Conservation (phyloP, 2,888 invertebrate species). For the Slavum lentiscoides region DNA sequence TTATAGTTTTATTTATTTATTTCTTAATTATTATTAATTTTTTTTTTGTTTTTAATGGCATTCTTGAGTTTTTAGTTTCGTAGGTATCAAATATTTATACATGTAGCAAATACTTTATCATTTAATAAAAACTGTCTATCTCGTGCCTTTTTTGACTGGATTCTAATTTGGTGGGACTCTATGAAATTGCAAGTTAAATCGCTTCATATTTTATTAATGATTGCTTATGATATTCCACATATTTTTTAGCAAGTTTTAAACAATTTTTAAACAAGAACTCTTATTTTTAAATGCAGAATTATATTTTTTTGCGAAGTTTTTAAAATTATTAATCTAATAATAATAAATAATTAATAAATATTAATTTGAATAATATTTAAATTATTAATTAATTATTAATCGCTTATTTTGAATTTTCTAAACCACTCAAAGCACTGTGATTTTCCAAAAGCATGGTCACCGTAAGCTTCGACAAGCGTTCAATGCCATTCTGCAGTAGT, state of each 20-base stretch:
- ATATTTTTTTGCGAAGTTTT: slow-evolving; percentile 43
- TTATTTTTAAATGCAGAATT: background rate
- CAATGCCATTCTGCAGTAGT: background rate
- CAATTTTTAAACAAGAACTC: background rate
- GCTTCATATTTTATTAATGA: background rate
- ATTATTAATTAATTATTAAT: too few species aligned
- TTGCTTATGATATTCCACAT: background rate
- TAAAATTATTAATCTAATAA: too few species aligned
- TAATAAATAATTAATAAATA: too few species aligned
- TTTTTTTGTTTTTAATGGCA: too few species aligned
- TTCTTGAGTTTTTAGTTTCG: too few species aligned
- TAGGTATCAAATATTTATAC: too few species aligned
- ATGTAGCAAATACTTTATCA: background rate
- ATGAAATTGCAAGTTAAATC: background rate
- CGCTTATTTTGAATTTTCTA: background rate
- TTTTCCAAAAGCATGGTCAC: background rate
- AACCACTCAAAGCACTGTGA: background rate
- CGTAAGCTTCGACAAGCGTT: background rate
- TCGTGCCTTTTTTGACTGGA: background rate
- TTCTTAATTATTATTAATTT: too few species aligned
- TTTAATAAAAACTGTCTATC: background rate
- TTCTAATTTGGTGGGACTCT: background rate
- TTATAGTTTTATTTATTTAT: too few species aligned
- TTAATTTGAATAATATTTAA: too few species aligned
- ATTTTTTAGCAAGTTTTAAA: background rate